These are phyloP conservation scores for Antennarius striatus DNA, from an alignment of 2,113 vertebrate genomes.

Conservation along the genomic window DNA sequence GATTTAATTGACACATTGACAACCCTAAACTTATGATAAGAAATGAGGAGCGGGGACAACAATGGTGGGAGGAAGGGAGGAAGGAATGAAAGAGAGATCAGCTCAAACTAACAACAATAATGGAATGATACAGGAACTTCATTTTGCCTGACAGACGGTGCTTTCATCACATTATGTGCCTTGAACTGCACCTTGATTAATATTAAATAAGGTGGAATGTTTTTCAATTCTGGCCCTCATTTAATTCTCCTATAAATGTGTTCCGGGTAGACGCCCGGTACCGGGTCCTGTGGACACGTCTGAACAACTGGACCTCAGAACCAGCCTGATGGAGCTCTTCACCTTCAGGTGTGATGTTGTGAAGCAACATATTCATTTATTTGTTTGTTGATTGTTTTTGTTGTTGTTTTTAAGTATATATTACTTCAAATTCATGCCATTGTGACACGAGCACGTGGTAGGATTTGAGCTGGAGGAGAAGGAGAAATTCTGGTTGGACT, in stretches of 20 bases:
- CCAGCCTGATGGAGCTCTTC: no score
- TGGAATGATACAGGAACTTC: slow-evolving; percentile 72
- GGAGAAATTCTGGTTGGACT: no score
- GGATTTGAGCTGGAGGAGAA: no score
- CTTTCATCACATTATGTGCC: slow-evolving; percentile 86
- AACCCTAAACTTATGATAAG: slow-evolving; percentile 66
- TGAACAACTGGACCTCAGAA: slow-evolving; percentile 34
- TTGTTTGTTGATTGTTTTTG: no score
- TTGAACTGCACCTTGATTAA: slow-evolving; percentile 89
- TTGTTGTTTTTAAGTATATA: no score
- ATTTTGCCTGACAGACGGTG: slow-evolving; percentile 84
- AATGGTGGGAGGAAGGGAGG: slow-evolving; percentile 28
- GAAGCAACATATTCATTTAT: no score
- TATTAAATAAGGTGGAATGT: slow-evolving; percentile 83
- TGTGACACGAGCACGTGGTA: no score
- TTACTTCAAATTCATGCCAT: no score
- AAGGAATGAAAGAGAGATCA: slow-evolving; percentile 58
- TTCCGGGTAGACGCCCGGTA: slow-evolving; percentile 78
- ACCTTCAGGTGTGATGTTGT: no score
- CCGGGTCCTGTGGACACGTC: slow-evolving; percentile 75
- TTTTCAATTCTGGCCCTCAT: slow-evolving; percentile 79
- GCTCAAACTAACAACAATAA: slow-evolving; percentile 78
- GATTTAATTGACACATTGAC: slow-evolving; percentile 75
- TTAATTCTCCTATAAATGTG: slow-evolving; percentile 83
- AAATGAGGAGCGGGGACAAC: slow-evolving; percentile 26